phyloP scores from a whole-genome alignment of 2,797 vertebrate genomes.

The Rachycentron canadum region DNA sequence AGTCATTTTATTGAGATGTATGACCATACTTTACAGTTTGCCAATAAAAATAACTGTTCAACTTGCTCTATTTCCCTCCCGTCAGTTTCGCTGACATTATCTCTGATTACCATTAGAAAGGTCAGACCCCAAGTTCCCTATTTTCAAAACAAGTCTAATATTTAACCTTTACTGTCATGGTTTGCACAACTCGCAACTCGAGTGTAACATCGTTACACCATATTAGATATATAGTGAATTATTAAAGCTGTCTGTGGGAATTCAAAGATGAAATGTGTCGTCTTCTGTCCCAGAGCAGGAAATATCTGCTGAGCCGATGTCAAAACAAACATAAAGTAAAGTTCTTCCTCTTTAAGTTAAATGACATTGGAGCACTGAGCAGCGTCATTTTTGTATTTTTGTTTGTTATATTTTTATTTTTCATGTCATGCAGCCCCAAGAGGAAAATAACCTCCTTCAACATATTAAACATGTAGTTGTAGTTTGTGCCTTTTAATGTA shows the following conservation, averaged over 20 bases:
- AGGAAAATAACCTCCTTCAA: no score
- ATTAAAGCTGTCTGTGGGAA: no score
- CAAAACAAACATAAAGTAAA: no score
- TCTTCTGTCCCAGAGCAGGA: no score
- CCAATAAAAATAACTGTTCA: slow-evolving; percentile 34
- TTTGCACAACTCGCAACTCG: background rate
- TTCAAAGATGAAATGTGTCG: no score
- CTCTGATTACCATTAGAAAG: slow-evolving; percentile 5
- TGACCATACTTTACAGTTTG: slow-evolving; percentile 1
- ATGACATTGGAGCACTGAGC: background rate
- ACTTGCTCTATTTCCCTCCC: background rate
- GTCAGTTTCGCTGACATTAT: background rate
- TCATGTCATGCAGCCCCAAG: no score
- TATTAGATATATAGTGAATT: background rate
- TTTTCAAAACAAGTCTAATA: slow-evolving; percentile 23
- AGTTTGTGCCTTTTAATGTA: no score
- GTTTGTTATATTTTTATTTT: no score
- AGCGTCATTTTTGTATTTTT: no score
- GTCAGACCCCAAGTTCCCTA: slow-evolving; percentile 29
- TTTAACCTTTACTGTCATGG: slow-evolving; percentile 2
- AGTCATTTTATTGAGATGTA: background rate
- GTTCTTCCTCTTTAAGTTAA: no score
- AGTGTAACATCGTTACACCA: background rate
- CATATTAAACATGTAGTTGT: no score
- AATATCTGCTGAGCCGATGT: background rate